Base-by-base conservation (phyloP, 1,140 invertebrate genomes). In the Meloidogyne chitwoodi region DNA sequence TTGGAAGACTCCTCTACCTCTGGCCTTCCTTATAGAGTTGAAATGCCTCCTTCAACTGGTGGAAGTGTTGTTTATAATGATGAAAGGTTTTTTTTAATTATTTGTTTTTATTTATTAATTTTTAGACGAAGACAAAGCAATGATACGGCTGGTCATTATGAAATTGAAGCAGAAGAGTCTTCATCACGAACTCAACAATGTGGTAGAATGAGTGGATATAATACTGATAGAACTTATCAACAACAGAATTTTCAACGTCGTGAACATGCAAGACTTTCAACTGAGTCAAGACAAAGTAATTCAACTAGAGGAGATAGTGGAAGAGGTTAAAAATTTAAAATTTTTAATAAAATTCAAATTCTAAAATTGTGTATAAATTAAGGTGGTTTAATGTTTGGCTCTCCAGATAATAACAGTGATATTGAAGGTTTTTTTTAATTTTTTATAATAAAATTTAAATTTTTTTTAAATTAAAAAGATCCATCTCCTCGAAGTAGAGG, bases 41-140 rank as follows among this genome's bases (percentile, higher is more conserved):
- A 81, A 67, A 41, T 83, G 56, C 80, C 80, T 24, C 75, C 79
- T 14, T 79, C 75, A 44, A 80, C 63, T 44, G 65, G 68, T 44
- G 72, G 73, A 12, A 76, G 69, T 19, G 48, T 79, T 14, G 68
- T 44, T 70, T 77, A 71, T 34, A 65, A 79, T 11, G 22, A n/a
- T 19, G 71, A 67, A 56, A n/a, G 48, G 48, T 56, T 56, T 56
- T 6, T n/a, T 56, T 22, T n/a, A n/a, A 3, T 1, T n/a, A 4
- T 16, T 14, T 34, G 12, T 67, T 67, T 19, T 27, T 67, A 26
- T 31, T 67, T 24, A 31, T 2, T 12, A 31, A 16, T 5, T 48
- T 48, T 48, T 56, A 56, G 48, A 56, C 48, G 48, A 8, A 56
- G 48, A 56, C 19, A 19, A 56, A 56, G 48, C 10, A n/a, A 56